phyloP scores from a whole-genome alignment of 2,888 invertebrate species.

The Epinotia demarniana region DNA sequence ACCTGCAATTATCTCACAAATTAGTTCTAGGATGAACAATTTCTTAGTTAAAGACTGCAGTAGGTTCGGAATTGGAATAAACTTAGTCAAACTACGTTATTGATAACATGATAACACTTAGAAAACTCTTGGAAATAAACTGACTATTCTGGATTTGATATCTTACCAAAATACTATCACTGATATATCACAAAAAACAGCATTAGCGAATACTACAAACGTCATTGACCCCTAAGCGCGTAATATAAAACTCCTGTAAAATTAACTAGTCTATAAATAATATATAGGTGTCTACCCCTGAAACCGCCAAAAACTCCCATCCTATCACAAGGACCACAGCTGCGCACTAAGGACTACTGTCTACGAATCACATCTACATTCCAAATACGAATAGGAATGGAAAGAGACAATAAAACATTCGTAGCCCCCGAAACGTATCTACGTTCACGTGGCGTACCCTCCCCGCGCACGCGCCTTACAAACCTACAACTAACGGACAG shows the following conservation, averaged over 20 bases:
- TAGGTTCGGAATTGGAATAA: neutral
- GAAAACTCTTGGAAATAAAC: neutral
- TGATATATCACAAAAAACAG: neutral
- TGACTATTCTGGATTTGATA: neutral
- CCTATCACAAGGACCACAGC: conserved; percentile 56
- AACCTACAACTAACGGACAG: conserved; percentile 78
- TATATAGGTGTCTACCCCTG: conserved; percentile 23
- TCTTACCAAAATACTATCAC: neutral
- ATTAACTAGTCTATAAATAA: neutral
- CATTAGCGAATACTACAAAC: neutral
- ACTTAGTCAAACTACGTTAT: neutral
- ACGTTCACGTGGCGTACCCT: conserved; percentile 81
- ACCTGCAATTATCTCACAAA: neutral
- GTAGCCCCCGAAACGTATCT: conserved; percentile 76
- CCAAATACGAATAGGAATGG: conserved; percentile 78
- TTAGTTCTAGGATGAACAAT: neutral
- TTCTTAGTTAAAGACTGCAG: neutral
- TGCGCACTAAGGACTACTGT: conserved; percentile 69
- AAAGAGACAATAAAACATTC: conserved; percentile 83
- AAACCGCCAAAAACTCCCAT: conserved; percentile 24
- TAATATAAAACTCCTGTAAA: neutral
- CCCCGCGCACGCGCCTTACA: conserved; percentile 75
- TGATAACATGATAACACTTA: neutral
- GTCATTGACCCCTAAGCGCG: neutral
- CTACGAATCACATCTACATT: conserved; percentile 75